Evolutionary conservation across 2,888 invertebrate genomes (phyloP), one percentile per base, ranked within the genome.

Genomic region (Sepioteuthis lessoniana): DNA sequence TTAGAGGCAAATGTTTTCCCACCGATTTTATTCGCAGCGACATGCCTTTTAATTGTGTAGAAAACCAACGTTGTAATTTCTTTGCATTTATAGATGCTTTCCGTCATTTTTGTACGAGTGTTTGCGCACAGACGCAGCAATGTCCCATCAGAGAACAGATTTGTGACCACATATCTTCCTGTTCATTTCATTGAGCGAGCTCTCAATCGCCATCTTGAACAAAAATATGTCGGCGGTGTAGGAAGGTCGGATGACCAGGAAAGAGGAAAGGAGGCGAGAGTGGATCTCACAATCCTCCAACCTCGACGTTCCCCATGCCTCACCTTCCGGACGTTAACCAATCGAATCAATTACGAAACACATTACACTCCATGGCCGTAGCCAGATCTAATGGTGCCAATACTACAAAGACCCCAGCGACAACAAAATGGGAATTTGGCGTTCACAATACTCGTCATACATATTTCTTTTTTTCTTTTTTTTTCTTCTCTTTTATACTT

Each of bases 351-450:
- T 76, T 76, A 76, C 76, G 76, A 76, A 76, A 76, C n/a, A 76
- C 76, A 76, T 76, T 76, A 76, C 35, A 76, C 76, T 76, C 76
- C 76, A 76, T 35, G 76, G 76, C 76, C 76, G n/a, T 76, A n/a
- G 76, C 76, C 76, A 76, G 76, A 76, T 76, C n/a, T 76, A 76
- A 76, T n/a, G 76, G 76, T 76, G 76, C 76, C 76, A 76, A 76
- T n/a, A n/a, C 19, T n/a, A 76, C 25, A 60, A 28, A 16, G n/a
- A 35, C 25, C 21, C 21, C 25, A 21, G 7, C 55, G 28, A 25
- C 55, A 55, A 55, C 55, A 55, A 55, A 55, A 55, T 16, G n/a
- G 4, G 60, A 16, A 76, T 76, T 13, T 35, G n/a, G 76, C 10
- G n/a, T 76, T 76, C n/a, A 31, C 19, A 0, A n/a, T 50, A 19